phyloP scores from a whole-genome alignment of 2,888 invertebrate genomes.

The Pyrochroa serraticornis region DNA sequence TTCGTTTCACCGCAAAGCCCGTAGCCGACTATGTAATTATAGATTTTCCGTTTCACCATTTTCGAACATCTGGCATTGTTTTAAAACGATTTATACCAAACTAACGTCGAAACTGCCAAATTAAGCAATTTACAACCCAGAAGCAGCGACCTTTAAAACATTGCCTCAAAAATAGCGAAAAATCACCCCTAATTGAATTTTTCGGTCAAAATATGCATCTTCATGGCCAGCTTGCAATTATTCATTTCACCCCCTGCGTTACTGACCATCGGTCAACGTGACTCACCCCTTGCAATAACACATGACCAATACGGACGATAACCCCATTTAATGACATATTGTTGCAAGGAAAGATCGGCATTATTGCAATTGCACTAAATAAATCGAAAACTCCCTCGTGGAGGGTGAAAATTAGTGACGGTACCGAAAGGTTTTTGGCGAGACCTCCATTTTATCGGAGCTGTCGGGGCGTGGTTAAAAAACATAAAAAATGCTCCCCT shows the following conservation, averaged over 20 bases:
- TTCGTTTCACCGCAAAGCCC: conserved; percentile 36
- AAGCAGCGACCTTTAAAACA: background rate
- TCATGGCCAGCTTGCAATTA: conserved; percentile 22
- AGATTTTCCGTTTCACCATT: conserved; percentile 43
- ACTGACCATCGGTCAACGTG: conserved; percentile 42
- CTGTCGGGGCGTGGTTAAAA: conserved; percentile 40
- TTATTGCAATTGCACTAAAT: conserved; percentile 43
- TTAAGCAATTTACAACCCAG: conserved; percentile 1
- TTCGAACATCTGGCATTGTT: conserved; percentile 48
- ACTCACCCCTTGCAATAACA: conserved; percentile 34
- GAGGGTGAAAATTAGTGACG: conserved; percentile 32
- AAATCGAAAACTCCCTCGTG: too few relatives aligned
- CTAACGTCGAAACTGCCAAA: background rate
- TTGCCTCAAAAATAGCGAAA: background rate
- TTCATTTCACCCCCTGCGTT: conserved; percentile 23
- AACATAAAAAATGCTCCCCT: conserved; percentile 39
- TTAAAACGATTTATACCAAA: conserved; percentile 27
- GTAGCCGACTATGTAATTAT: conserved; percentile 42
- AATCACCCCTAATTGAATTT: background rate
- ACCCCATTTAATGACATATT: conserved; percentile 42
- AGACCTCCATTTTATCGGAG: conserved; percentile 38
- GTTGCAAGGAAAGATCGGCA: conserved; percentile 34
- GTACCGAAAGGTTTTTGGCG: conserved; percentile 8
- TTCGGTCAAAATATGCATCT: background rate
- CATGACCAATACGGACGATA: conserved; percentile 33